Evolutionary conservation across 2,888 invertebrate species (phyloP), one percentile per base, ranked within the genome.

Genomic region (Leptothorax acervorum): DNA sequence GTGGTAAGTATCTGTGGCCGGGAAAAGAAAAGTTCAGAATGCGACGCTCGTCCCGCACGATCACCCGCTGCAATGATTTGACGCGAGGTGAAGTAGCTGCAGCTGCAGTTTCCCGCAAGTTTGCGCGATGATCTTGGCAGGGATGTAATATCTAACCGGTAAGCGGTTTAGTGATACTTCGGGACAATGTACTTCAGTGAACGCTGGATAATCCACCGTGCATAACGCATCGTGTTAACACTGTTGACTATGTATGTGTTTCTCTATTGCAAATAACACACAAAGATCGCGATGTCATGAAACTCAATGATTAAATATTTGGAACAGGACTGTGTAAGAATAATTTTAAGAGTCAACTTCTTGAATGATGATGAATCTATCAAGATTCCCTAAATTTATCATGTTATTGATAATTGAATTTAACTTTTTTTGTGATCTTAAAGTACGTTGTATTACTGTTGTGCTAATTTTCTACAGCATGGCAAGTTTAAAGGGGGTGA

Each of bases 111-210:
- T 88, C 87, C 88, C 86, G 78, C 78, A 89, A 89, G 89, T 89
- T 89, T 90, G 85, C 71, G 82, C 87, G 83, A 83, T 89, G 88
- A 89, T 90, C 90, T 87, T 89, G 89, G 84, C 90, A 88, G 87
- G 68, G 83, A 85, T 81, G 87, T 88, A 87, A 88, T 87, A 90
- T 88, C 90, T 85, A 90, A 88, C 87, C 87, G 65, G 85, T 88
- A 88, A 89, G 84, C 88, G 84, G 90, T 90, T 86, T 71, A 66
- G 83, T 83, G 83, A 83, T 84, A 75, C 73, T 83, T 66, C 65
- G 62, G 71, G 82, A 75, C 65, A 76, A 84, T 87, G 82, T 60
- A 78, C 84, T 74, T 78, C 65, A 66, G 82, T 66, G 89, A 89
- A 85, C 85, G 79, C 86, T 84, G 86, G 89, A 81, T 89, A 89